Conservation (phyloP, 2,113 vertebrate species). For the Corydoras maculifer region DNA sequence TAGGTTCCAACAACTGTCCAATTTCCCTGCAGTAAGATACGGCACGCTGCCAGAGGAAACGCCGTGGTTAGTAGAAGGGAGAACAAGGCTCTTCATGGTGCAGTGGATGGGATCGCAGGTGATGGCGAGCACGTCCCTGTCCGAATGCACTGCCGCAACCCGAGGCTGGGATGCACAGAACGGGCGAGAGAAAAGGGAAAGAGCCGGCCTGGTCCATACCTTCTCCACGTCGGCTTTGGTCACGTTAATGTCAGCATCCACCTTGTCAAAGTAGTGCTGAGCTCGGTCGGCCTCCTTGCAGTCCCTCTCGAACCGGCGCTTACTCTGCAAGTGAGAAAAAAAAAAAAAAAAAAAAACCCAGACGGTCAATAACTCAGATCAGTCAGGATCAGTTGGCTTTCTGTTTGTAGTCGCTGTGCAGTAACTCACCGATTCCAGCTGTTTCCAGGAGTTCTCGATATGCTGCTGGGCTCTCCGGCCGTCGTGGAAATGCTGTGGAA, state of each 20-base stretch:
- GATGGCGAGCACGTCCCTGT: conserved; percentile 28
- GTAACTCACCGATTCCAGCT: conserved; percentile 86
- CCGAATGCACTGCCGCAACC: conserved; percentile 22
- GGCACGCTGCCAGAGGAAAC: conserved; percentile 26
- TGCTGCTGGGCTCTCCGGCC: conserved; percentile 93
- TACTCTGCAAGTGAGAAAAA: conserved; percentile 56
- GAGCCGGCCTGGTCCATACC: conserved; percentile 56
- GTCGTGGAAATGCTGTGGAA: conserved; percentile 85
- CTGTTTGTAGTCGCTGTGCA: too few relatives aligned
- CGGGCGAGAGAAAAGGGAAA: neutral
- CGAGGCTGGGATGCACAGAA: conserved; percentile 20
- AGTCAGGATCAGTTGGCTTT: too few relatives aligned
- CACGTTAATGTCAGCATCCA: conserved; percentile 88
- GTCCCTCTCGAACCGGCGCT: conserved; percentile 87
- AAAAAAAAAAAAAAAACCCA: neutral
- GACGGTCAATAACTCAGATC: too few relatives aligned
- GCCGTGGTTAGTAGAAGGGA: conserved; percentile 13
- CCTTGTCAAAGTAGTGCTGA: conserved; percentile 86
- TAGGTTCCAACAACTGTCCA: conserved; percentile 40
- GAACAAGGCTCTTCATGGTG: conserved; percentile 20
- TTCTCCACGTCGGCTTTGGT: conserved; percentile 93
- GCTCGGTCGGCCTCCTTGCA: conserved; percentile 94
- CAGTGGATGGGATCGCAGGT: conserved; percentile 11
- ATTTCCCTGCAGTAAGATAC: conserved; percentile 32
- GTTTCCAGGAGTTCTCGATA: conserved; percentile 96